Base-by-base conservation (phyloP, 2,888 invertebrate genomes). In the Stenchaetothrips biformis region DNA sequence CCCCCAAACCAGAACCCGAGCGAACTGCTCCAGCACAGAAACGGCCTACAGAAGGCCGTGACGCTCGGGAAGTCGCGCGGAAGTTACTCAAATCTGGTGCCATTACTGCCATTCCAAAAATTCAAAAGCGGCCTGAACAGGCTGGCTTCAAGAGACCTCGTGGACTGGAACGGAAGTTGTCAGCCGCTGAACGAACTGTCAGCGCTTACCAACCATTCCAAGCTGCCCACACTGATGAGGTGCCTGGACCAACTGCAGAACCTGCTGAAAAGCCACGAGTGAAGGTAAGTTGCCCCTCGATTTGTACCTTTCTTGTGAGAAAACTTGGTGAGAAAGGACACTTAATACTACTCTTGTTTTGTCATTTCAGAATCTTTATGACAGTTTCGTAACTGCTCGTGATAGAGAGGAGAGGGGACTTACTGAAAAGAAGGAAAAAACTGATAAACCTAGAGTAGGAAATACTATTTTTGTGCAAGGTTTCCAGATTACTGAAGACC, bases 11-110 rank as follows among this genome's bases (percentile, higher is more conserved):
- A 82, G 97, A 97, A 86, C 93, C 94, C 0, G 96, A 96, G 85
- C 94, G 95, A 83, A 87, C 88, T 13, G 82, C 82, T 0, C 84
- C 83, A 79, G 81, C 92, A 27, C 92, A 94, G 0, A 97, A 97
- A 86, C 90, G 96, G 37, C 94, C 95, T 0, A 92, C 95, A 7
- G 96, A 96, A 88, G 95, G 95, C 0, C 90, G 96, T 81, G 97
- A 97, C 89, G 97, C 98, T 3, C 92, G 96, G 78, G 97, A 98
- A 89, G 95, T 97, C 48, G 98, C 97, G 0, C 94, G 97, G 81
- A 98, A 97, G 86, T 88, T 98, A n/a, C 92, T 98, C 2, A 96
- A 96, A 87, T 95, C 96, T 82, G 98, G 98, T 13, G 96, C 95
- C 79, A 95, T 96, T 83, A 92, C 93, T 80, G 94, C 95, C 0